Evolutionary conservation across 53 echinoderm and acorn worm genomes (phyloP), one percentile per base, ranked within the genome.

Genomic region (Luidia sarsii): DNA sequence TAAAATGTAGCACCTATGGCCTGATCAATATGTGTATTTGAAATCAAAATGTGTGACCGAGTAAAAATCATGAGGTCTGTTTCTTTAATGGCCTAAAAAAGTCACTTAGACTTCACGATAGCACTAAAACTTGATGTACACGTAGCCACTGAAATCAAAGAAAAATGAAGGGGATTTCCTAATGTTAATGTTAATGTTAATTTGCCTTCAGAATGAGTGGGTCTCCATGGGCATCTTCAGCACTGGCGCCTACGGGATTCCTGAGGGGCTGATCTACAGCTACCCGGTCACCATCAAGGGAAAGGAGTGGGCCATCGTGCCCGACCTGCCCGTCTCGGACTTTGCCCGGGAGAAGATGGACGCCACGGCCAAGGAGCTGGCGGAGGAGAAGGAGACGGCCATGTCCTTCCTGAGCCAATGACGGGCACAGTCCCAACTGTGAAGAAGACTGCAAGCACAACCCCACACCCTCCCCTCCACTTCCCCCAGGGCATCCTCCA

Each of bases 301-400:
- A 14, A 85, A 89, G 28, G 50, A 55, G 1, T 96, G 92, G 92
- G 37, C 71, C 27, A 68, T 93, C 13, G 96, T 96, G 15, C 23
- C 65, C 18, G 91, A 88, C 9, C 67, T 96, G 62, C 50, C 56
- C 21, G 90, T 96, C 77, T 85, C 61, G 57, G 83, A 87, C 66
- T 96, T 96, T 80, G 90, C 96, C 41, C 86, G 93, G 11, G 88
- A 83, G 64, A 96, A 96, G 75, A 85, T 96, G 93, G 93, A 93
- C 68, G 14, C 36, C n/a, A 93, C 96, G 5, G 96, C 90, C 65
- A 93, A 90, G 67, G 96, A 96, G 83, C 87, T 96, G 50, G 16
- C 39, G 11, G 86, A 80, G 9, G 96, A 96, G 81, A 79, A 67
- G 23, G 91, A 93, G 10, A 61, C 45, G n/a, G 96, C 96, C 19